Base-by-base conservation (phyloP, 2,888 invertebrate genomes). In the Loripinus fragilis region DNA sequence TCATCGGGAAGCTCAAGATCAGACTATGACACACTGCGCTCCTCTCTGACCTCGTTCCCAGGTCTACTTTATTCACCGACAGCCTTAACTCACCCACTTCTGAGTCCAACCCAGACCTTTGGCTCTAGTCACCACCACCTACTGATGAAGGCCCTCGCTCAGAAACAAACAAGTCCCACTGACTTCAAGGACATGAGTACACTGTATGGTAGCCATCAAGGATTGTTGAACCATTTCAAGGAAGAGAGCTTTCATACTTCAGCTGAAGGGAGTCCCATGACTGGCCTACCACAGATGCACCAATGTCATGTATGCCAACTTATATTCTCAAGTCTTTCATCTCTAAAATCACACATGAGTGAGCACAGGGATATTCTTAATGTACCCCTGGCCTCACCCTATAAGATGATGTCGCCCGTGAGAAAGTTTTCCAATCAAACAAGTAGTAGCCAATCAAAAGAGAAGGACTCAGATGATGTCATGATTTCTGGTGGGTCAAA, bases 221-320 rank as follows among this genome's bases (percentile, higher is more conserved):
- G 48, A 12, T 35, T 42, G 60, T n/a, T 60, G 38, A 60, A 45
- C 35, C 71, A 52, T 23, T 41, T 75, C n/a, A 77, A 81, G 41
- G 76, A 71, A n/a, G 72, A 73, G 35, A 30, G 48, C n/a, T 68
- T 55, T 25, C 66, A 65, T 42, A 55, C 64, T 52, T 72, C 80
- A 38, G 38, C 74, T 20, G 74, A 83, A 41, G 80, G 81, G 12
- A 50, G 66, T 52, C 73, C 72, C 48, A 50, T 71, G 15, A 74
- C 48, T 33, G 45, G 67, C 20, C 45, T 76, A 5, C 77, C 68
- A 25, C 66, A 77, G 35, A 71, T 76, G 64, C 78, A 80, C 60
- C 81, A 83, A 73, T 87, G 87, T 75, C 83, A 83, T 41, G 78
- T 87, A 35, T 87, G 87, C 83, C 85, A 85, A 75, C 83, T 85